Base-by-base conservation (phyloP, 2,888 invertebrate genomes). In the Tillus elongatus region DNA sequence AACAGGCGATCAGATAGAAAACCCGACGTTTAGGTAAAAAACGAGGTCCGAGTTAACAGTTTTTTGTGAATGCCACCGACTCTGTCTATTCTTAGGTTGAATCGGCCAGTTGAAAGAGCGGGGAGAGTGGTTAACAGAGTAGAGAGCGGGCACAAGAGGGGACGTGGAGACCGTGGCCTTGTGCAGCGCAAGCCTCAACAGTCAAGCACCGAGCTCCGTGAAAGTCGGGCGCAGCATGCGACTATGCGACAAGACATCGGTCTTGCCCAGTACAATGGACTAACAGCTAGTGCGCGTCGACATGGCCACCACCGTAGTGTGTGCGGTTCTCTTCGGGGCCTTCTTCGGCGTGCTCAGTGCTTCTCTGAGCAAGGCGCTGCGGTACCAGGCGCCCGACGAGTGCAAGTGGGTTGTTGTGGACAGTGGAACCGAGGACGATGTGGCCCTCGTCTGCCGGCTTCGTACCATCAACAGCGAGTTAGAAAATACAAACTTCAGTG, bases 401-500 rank as follows among this genome's bases (percentile, higher is more conserved):
- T 84, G 84, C 69, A 79, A 81, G 55, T 83, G 83, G 83, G 76
- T 80, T 50, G 75, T 79, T 45, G 78, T 79, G 57, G 73, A 74
- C 54, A 73, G 74, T 52, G 77, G 74, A 53, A 72, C 73, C 54
- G 74, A 74, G 50, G 71, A 73, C 56, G 73, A 73, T 53, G 82
- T 83, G 33, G 80, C 82, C 13, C 70, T 84, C 45, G 79, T 81
- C 52, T 84, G 84, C 59, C 71, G 79, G 46, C 65, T 84, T 46
- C 72, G 81, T 51, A 83, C 84, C 55, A 83, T 84, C 65, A 83
- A 83, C 68, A 82, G 82, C 65, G 83, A 84, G 68, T 66, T 83
- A 58, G 83, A 84, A 66, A 82, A 82, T 63, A 83, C 83, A 41
- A 84, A 84, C 61, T 83, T 84, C 64, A 82, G 82, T 69, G 82